Conservation (phyloP, 2,113 vertebrate species). For the Misgurnus mizolepis region DNA sequence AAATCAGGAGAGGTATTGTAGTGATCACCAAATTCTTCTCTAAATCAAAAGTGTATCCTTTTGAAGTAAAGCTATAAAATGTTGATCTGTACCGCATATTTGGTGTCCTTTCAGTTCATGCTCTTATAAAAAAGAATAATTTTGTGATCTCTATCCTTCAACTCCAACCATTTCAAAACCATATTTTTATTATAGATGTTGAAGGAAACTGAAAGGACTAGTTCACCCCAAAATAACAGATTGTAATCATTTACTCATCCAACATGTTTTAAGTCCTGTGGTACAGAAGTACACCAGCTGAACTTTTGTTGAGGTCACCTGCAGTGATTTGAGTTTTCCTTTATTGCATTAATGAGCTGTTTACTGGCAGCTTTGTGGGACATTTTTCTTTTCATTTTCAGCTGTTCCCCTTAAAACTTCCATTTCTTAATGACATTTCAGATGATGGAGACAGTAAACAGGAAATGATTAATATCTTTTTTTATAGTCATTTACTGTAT, state of each 20-base stretch:
- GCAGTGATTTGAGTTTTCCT: not conserved
- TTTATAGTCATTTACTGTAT: not conserved
- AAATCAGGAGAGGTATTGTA: not conserved
- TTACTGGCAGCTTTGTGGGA: not conserved
- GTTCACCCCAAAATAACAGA: too few species aligned
- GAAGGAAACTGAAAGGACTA: too few species aligned
- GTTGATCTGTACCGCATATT: too few species aligned
- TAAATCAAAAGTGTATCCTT: not conserved
- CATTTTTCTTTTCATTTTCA: not conserved
- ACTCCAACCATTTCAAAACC: too few species aligned
- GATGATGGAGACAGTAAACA: not conserved
- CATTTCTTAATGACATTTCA: constrained; percentile 14
- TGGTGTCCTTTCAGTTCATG: too few species aligned
- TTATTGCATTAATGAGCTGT: not conserved
- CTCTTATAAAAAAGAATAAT: too few species aligned
- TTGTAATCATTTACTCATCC: too few species aligned
- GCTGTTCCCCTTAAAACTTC: not conserved
- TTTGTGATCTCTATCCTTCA: too few species aligned
- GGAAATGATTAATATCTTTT: constrained; percentile 17
- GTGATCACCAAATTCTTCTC: not conserved
- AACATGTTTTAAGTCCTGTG: too few species aligned
- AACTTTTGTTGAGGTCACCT: not conserved
- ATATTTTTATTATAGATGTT: too few species aligned
- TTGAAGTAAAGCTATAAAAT: not conserved
- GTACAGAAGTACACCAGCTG: not conserved